Conservation (phyloP, 2,113 vertebrate genomes). For the Tragelaphus strepsiceros region DNA sequence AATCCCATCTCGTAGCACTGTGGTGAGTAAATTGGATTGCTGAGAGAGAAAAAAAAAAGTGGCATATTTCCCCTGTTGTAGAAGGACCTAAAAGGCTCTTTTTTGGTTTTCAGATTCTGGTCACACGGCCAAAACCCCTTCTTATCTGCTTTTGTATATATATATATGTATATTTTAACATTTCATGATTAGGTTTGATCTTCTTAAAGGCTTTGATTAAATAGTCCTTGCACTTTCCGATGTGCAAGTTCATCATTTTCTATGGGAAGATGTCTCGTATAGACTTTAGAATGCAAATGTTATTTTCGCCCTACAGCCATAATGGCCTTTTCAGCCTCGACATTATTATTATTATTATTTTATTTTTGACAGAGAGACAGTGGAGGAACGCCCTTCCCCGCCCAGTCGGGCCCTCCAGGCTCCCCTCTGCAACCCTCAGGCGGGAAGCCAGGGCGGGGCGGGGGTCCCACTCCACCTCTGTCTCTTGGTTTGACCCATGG, state of each 20-base stretch:
- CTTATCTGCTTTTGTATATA: constrained; percentile 66
- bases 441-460: background rate
- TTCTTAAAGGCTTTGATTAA: constrained; percentile 73
- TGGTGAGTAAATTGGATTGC: constrained; percentile 53
- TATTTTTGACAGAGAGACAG: constrained; percentile 74
- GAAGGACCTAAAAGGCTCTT: constrained; percentile 58
- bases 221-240: constrained; percentile 60
- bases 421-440: constrained; percentile 23
- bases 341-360: constrained; percentile 75
- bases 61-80: constrained; percentile 40
- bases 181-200: constrained; percentile 69
- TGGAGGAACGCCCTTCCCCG: constrained; percentile 62
- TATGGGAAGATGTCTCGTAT: constrained; percentile 38
- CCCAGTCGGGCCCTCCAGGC: constrained; percentile 33
- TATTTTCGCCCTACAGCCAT: constrained; percentile 65
- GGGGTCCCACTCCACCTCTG: constrained; percentile 6
- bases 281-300: constrained; percentile 60
- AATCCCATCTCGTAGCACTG: background rate
- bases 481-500: constrained; percentile 5
- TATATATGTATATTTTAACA: constrained; percentile 14
- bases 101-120: constrained; percentile 63
- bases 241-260: constrained; percentile 64
- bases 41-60: background rate
- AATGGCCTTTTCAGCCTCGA: constrained; percentile 69
- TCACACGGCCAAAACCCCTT: constrained; percentile 58